Base-by-base conservation (phyloP, 92 coral and sea anemone species). In the Actinostola sp. region DNA sequence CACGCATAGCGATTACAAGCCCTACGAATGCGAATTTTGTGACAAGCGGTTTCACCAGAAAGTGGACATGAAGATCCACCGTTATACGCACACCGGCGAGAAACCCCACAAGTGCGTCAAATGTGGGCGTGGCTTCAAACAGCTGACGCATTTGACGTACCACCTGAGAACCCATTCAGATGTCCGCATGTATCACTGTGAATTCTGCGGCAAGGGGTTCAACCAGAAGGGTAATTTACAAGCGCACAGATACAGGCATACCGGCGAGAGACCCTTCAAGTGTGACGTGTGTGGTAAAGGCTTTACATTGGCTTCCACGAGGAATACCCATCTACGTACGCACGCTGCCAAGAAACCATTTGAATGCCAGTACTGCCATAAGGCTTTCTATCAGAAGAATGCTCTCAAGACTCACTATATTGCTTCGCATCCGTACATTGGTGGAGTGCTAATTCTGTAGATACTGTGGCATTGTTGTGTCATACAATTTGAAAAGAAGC, bases 141-240 rank as follows among this genome's bases (percentile, higher is more conserved):
- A 92, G 69, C 86, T 89, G 66, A 92, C 97, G 20, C 96, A 92
- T 43, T 68, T 92, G 60, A 92, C 93, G 55, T 89, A 92, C 77
- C 97, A 93, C 81, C 68, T 89, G 86, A 82, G 97, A 77, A 93
- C 97, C 69, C 97, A 93, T 79, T 93, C 97, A 15, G 91, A 93
- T 25, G 83, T 61, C 59, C 86, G 86, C 17, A 86, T 93, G 92
- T 93, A 88, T 81, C 87, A 82, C 79, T 93, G 97, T 38, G 76
- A 86, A 29, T 77, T 82, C 78, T 93, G 92, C 54, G 91, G 87
- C 36, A 93, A 93, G 70, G 97, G 92, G 15, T 93, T 93, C 86
- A 93, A 89, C 61, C 97, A 93, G 72, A 93, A 89, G 68, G 97
- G 97, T 5, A 93, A 93, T 44, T 85, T 93, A 42, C 90, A 93